Conservation (phyloP, 2,113 vertebrate species). For the Apteryx owenii region DNA sequence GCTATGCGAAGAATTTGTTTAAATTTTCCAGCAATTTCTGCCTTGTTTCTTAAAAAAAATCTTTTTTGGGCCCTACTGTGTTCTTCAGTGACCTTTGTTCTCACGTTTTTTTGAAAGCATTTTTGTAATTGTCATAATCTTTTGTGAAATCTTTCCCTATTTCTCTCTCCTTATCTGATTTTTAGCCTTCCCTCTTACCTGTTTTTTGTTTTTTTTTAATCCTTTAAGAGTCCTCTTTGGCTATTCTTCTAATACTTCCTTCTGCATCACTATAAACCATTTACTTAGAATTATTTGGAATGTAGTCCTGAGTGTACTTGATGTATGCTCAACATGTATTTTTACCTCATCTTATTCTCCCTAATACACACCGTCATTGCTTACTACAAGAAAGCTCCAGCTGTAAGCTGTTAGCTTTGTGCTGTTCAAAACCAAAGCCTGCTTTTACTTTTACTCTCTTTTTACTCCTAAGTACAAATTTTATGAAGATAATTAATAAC, state of each 20-base stretch:
- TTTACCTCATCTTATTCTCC: background rate
- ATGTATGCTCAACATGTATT: background rate
- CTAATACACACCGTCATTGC: background rate
- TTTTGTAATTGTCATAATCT: background rate
- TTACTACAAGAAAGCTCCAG: background rate
- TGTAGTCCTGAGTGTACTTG: background rate
- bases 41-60: background rate
- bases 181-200: background rate
- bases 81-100: background rate
- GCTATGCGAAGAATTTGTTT: background rate
- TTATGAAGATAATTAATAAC: background rate
- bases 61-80: background rate
- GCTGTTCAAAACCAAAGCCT: background rate
- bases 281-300: background rate
- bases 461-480: background rate
- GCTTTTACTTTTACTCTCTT: background rate
- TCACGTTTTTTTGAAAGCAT: background rate
- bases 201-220: background rate
- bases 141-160: background rate
- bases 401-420: background rate
- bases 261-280: background rate
- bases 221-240: background rate
- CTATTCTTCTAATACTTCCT: background rate
- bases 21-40: background rate
- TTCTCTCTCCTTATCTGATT: background rate